These are phyloP conservation scores for Laterallus jamaicensis DNA, from an alignment of 2,113 vertebrate species.

Conservation along the genomic window DNA sequence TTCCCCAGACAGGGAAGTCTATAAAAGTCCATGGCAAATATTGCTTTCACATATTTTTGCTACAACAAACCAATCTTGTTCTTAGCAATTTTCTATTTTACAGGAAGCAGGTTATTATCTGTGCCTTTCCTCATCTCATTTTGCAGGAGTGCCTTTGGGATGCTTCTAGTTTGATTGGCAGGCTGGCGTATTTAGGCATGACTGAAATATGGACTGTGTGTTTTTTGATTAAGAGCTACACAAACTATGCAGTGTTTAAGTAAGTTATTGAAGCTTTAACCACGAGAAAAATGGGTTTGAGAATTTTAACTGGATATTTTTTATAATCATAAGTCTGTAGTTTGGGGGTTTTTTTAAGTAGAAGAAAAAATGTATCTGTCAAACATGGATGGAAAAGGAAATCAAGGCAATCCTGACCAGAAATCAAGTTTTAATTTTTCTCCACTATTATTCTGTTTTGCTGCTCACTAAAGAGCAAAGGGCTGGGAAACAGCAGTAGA, in stretches of 20 bases:
- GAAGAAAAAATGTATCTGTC: not conserved
- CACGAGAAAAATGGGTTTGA: not conserved
- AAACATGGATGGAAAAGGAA: not conserved
- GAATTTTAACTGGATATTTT: not conserved
- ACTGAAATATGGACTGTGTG: not conserved
- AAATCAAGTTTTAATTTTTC: not conserved
- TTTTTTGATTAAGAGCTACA: not conserved
- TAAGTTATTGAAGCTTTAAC: not conserved
- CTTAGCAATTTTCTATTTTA: not conserved
- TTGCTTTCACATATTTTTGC: not conserved
- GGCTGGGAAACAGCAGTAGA: not conserved
- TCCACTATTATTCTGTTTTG: not conserved
- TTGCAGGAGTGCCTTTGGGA: not conserved
- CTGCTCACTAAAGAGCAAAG: not conserved
- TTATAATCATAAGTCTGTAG: not conserved
- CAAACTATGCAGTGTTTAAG: not conserved
- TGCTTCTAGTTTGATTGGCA: conserved; percentile 27
- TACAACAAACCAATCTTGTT: not conserved
- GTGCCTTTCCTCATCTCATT: not conserved
- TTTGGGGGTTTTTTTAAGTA: not conserved
- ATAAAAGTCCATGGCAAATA: conserved; percentile 35
- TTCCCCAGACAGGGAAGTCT: conserved; percentile 19
- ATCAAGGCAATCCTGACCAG: not conserved
- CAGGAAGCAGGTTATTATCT: not conserved
- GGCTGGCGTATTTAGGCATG: not conserved